Conservation (phyloP, 1,140 invertebrate genomes). For the Drosophila sechellia region DNA sequence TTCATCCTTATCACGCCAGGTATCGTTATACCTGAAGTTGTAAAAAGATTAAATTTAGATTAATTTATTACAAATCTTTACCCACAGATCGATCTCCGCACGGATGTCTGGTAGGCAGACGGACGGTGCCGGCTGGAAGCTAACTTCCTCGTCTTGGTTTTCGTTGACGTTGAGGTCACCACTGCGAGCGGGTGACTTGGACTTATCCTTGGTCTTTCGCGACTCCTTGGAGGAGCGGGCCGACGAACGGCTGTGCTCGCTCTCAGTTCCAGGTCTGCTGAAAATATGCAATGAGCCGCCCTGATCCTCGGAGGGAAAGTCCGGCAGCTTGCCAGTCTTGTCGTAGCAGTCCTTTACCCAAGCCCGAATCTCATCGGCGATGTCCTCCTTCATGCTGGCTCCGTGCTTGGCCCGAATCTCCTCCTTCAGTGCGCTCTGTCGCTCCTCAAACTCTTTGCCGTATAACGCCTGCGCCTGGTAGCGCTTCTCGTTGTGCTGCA, state of each 20-base stretch:
- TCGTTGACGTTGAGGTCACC: conserved; percentile 86
- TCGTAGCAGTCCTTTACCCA: conserved; percentile 93
- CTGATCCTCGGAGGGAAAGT: conserved; percentile 95
- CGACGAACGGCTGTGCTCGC: conserved; percentile 91
- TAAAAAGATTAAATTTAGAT: neutral
- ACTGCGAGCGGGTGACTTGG: conserved; percentile 86
- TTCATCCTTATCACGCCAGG: conserved; percentile 94
- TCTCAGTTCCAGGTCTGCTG: conserved; percentile 89
- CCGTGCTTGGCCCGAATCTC: conserved; percentile 88
- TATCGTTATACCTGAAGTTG: conserved; percentile 87
- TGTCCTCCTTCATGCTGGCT: conserved; percentile 90
- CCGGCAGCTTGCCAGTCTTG: conserved; percentile 94
- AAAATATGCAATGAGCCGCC: conserved; percentile 94
- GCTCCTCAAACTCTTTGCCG: conserved; percentile 87
- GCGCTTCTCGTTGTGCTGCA: conserved; percentile 83
- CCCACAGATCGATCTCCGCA: conserved; percentile 87
- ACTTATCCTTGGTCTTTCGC: conserved; percentile 89
- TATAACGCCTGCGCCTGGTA: conserved; percentile 87
- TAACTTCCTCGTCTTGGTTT: conserved; percentile 85
- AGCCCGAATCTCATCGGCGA: conserved; percentile 92
- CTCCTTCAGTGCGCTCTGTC: conserved; percentile 86
- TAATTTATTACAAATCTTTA: neutral
- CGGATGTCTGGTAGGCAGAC: conserved; percentile 87
- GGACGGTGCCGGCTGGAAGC: conserved; percentile 86
- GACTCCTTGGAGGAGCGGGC: conserved; percentile 91